Evolutionary conservation across 1,140 invertebrate genomes (phyloP).

Genomic region (Lepidurus packardi): DNA sequence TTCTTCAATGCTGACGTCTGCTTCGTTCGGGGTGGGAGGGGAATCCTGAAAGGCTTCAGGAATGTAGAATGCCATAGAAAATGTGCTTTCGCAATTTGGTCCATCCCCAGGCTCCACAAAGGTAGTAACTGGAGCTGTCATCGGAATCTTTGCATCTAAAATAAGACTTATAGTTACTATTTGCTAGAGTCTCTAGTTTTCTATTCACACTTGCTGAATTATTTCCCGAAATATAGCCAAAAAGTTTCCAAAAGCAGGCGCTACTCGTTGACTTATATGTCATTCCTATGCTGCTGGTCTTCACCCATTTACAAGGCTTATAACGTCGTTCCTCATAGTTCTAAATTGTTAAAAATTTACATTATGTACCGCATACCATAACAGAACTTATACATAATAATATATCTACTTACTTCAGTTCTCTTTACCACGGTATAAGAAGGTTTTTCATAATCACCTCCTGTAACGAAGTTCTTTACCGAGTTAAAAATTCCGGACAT

Average conservation of each 20-base stretch:
- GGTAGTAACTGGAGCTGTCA: conserved; percentile 45
- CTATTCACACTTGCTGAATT: neutral
- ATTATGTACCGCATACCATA: neutral
- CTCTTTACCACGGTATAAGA: neutral
- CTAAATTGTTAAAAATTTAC: neutral
- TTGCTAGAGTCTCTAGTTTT: neutral
- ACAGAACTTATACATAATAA: neutral
- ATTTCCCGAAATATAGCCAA: neutral
- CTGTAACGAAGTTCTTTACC: neutral
- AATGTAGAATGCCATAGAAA: conserved; percentile 45
- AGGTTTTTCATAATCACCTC: neutral
- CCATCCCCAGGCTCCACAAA: conserved; percentile 43
- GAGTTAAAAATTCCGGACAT: neutral
- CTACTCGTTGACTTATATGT: neutral
- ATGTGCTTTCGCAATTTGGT: conserved; percentile 44
- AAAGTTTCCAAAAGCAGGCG: neutral
- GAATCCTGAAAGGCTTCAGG: conserved; percentile 39
- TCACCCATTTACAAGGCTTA: neutral
- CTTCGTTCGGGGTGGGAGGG: conserved; percentile 40
- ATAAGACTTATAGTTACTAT: too few relatives aligned
- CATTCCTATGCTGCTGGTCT: neutral
- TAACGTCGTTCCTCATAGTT: neutral
- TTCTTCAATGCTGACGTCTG: conserved; percentile 42
- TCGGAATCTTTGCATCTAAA: conserved; percentile 41
- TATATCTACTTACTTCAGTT: neutral